Evolutionary conservation across 2,113 vertebrate genomes (phyloP).

Genomic region (Chaenocephalus aceratus): DNA sequence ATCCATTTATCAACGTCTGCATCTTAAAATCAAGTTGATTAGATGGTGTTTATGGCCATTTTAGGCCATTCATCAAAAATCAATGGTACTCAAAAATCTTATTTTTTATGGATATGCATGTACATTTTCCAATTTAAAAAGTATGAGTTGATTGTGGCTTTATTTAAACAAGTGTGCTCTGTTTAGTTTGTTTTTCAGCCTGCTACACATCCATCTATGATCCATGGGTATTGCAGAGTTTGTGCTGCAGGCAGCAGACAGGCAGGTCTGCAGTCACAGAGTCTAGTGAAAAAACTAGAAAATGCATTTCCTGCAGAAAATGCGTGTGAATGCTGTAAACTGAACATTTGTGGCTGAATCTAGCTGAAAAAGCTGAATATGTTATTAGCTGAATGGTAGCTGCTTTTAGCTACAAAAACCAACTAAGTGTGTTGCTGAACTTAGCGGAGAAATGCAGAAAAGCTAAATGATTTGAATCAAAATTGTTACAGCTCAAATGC

Average conservation of each 20-base stretch:
- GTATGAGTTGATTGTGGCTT: not conserved
- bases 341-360: no score
- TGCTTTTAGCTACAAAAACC: no score
- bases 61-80: not conserved
- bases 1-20: not conserved
- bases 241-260: not conserved
- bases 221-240: not conserved
- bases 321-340: no score
- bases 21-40: not conserved
- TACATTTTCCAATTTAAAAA: not conserved
- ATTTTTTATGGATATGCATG: not conserved
- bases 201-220: not conserved
- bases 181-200: not conserved
- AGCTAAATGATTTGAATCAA: no score
- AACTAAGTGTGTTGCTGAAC: no score
- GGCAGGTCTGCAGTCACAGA: constrained; percentile 4
- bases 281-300: not conserved
- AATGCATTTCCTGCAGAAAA: not conserved
- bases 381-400: no score
- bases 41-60: not conserved
- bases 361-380: no score
- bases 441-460: no score
- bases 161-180: not conserved
- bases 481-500: no score
- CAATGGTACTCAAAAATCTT: not conserved